These are phyloP conservation scores for Sclerodermus sp. DNA, from an alignment of 2,888 invertebrate genomes.

Conservation along the genomic window DNA sequence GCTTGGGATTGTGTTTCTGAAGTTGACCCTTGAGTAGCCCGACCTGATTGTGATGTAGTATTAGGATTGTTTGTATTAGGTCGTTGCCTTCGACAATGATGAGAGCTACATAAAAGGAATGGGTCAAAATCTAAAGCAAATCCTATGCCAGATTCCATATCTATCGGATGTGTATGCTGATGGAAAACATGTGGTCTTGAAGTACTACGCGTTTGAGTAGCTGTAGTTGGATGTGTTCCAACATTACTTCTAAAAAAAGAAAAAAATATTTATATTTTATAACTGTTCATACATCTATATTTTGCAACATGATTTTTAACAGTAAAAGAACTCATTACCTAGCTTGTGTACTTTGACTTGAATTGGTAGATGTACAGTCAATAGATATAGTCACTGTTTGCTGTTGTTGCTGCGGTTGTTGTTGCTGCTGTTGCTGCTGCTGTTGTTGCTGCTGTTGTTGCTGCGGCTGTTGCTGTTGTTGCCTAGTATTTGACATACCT, in stretches of 20 bases:
- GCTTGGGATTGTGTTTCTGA: constrained; percentile 33
- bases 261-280: neutral
- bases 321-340: too few species aligned
- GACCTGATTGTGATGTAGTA: constrained; percentile 39
- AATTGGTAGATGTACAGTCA: constrained; percentile 40
- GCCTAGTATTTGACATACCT: constrained; percentile 1
- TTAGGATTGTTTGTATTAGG: constrained; percentile 30
- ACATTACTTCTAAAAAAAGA: constrained; percentile 61
- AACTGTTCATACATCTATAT: neutral
- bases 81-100: constrained; percentile 61
- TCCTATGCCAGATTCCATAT: constrained; percentile 26
- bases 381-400: constrained; percentile 32
- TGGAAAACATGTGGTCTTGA: constrained; percentile 69
- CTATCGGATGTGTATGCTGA: constrained; percentile 60
- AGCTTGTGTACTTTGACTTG: constrained; percentile 53
- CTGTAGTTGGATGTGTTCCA: constrained; percentile 71
- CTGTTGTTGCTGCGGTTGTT: constrained; percentile 31
- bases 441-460: too few species aligned
- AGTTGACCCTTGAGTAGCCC: constrained; percentile 59
- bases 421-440: constrained; percentile 18
- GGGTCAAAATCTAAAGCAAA: constrained; percentile 61
- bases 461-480: too few species aligned
- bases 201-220: constrained; percentile 71
- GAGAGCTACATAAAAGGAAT: constrained; percentile 73
- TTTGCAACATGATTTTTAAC: neutral